phyloP scores from a whole-genome alignment of 2,888 invertebrate species.

The Deilephila porcellus region DNA sequence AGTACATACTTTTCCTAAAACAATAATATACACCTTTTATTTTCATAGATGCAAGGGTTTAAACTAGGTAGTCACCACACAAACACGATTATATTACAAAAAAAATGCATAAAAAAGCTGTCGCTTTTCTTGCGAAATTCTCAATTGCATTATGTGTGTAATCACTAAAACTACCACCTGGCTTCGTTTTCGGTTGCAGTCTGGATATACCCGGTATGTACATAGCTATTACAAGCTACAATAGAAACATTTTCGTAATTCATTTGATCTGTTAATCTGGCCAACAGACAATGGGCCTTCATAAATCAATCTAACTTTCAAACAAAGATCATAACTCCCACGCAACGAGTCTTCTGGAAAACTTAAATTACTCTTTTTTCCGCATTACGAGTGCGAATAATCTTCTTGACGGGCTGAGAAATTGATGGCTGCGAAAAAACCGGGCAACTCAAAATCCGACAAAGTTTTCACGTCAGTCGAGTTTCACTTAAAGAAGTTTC shows the following conservation, averaged over 20 bases:
- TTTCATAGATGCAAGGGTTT: no score
- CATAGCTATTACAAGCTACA: neutral
- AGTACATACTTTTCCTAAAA: no score
- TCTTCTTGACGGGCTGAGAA: conserved; percentile 83
- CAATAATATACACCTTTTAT: no score
- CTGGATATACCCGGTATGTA: no score
- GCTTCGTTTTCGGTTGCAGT: no score
- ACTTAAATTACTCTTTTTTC: conserved; percentile 84
- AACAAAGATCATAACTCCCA: conserved; percentile 82
- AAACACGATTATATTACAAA: no score
- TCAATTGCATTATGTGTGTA: no score
- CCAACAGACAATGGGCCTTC: conserved; percentile 64
- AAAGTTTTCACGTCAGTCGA: conserved; percentile 82
- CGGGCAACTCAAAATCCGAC: conserved; percentile 70
- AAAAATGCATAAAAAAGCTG: no score
- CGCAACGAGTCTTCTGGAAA: conserved; percentile 78
- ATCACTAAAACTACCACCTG: no score
- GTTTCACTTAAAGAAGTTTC: conserved; percentile 84
- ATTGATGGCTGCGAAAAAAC: conserved; percentile 82
- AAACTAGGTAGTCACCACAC: no score
- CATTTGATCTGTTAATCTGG: conserved; percentile 47
- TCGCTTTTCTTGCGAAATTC: no score
- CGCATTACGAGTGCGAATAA: conserved; percentile 83
- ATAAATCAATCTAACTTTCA: conserved; percentile 83
- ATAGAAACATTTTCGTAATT: neutral